A percentile compares a stretch with the other conserved stretches of the same genome.
phyloP scores from a whole-genome alignment of 2,113 vertebrate species.

The Sinocyclocheilus rhinocerous region DNA sequence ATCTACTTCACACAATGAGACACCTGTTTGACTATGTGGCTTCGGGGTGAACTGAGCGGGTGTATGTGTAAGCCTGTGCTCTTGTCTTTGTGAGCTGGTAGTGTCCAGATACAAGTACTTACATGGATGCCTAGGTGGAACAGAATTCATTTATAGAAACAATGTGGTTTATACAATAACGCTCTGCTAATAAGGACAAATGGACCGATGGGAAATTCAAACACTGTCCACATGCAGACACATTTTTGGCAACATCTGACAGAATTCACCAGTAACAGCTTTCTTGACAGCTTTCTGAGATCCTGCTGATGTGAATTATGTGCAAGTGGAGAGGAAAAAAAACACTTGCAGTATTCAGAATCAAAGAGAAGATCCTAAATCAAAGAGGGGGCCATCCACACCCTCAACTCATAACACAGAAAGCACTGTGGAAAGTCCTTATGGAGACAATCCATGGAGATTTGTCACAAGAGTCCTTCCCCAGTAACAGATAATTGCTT shows the following conservation, averaged over 20 bases:
- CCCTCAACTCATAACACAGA: conserved; percentile 33
- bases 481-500: conserved; percentile 59
- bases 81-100: conserved; percentile 8
- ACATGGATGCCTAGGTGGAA: neutral
- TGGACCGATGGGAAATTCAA: neutral
- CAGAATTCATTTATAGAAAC: neutral
- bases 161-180: neutral
- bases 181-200: neutral
- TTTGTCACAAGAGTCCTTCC: conserved; percentile 28
- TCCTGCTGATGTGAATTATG: neutral
- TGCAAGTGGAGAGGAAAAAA: neutral
- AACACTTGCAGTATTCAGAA: neutral
- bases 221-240: neutral
- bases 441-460: conserved; percentile 2
- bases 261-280: neutral
- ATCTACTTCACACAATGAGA: conserved; percentile 19
- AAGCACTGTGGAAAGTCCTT: conserved; percentile 54
- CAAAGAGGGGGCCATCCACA: neutral
- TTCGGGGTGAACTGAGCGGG: neutral
- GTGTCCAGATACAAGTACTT: conserved; percentile 13
- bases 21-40: conserved; percentile 39
- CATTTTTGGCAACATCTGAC: neutral
- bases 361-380: conserved; percentile 42
- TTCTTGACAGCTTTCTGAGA: neutral
- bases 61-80: neutral